Evolutionary conservation across 2,113 vertebrate genomes (phyloP), one percentile per base, ranked within the genome.

Genomic region (Pachycephala philippinensis): DNA sequence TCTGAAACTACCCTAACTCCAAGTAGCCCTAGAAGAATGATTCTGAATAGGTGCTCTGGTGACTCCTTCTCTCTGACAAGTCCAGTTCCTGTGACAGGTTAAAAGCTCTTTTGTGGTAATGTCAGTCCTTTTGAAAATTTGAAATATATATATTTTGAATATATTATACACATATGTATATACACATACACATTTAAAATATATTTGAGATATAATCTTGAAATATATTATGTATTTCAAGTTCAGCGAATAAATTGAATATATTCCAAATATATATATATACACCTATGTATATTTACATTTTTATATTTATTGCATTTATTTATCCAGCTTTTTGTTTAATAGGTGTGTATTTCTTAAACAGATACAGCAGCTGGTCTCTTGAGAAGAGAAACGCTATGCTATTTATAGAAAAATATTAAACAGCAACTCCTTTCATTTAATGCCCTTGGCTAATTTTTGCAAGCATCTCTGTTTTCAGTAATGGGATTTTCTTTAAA

Each of bases 391-490:
- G 47, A 92, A 95, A 81, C 7, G 37, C 63, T 90, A 63, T 69
- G 74, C 65, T 93, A 96, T 97, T 91, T 93, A 68, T 92, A 89
- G 81, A 74, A 49, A 95, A 94, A 89, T 85, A 90, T 88, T 93
- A 89, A 92, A 64, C 40, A 90, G 71, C 79, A 93, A 10, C 33
- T 77, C 54, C 49, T 93, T 89, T 91, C 68, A 80, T 57, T 74
- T 89, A 91, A 79, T 71, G 77, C 61, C 50, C 52, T 92, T 70
- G 40, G 87, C 56, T 94, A 85, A 87, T 80, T 95, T 91, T 93
- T 93, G 81, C 75, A 87, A 82, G 33, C 86, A 80, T 66, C 47
- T 96, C 60, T 88, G 14, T 94, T 95, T 87, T 75, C 86, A 84
- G 37, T 83, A 89, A 44, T 64, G 64, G 33, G 27, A 74, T 95